Evolutionary conservation across 2,113 vertebrate species (phyloP), one percentile per base, ranked within the genome.

Genomic region (Sturnus vulgaris): DNA sequence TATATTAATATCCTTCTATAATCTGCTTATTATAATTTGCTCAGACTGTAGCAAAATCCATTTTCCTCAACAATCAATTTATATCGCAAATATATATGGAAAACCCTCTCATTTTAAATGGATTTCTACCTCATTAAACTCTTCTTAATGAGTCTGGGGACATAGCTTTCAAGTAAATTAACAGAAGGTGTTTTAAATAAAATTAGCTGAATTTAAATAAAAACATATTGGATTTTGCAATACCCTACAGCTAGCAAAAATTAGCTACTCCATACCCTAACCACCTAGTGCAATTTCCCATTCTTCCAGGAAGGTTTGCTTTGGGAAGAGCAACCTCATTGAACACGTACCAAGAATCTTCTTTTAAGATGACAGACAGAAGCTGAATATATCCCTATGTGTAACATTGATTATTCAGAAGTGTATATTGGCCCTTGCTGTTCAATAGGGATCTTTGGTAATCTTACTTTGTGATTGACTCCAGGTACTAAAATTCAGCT

Each of bases 121-220:
- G n/a, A 86, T 88, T 92, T 83, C 76, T 92, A 75, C 35, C 20
- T 95, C 93, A 95, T 96, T 90, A 92, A 90, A 57, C 28, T 66
- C 66, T 80, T 77, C 66, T 65, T 90, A 92, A 88, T 92, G 79
- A 93, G 75, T 83, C 88, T 77, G 60, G 75, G 82, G 68, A 93
- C 82, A 94, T 37, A 86, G 79, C 59, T 93, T 90, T 77, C 55
- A 39, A 93, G 56, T 93, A 93, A 93, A 88, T 16, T 56, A 96
- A 86, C 75, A 90, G 70, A 91, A 92, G 47, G 52, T 68, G 86
- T 52, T 93, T 93, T 83, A 94, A 88, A 88, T 83, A 95, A 96
- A 93, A 85, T 82, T 50, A 95, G 20, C 25, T 3, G 10, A 69
- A 56, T 81, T 94, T 95, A 91, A 94, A 83, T 90, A 88, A 94